Percentiles rank a stretch among this genome's conserved stretches.
phyloP scores from a whole-genome alignment of 2,888 invertebrate genomes.

The Corythucha ciliata region DNA sequence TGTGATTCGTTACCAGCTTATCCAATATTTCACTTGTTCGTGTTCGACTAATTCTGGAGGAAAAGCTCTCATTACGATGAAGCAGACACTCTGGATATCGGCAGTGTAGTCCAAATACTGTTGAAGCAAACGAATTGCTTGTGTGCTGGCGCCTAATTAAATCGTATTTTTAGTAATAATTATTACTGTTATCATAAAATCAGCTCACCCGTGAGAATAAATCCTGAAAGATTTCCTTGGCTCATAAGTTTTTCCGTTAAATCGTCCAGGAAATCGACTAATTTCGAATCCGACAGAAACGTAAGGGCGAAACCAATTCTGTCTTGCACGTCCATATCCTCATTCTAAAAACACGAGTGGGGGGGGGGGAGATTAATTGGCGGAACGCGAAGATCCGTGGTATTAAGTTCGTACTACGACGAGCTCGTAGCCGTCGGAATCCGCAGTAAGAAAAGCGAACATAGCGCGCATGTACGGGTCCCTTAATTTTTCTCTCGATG shows the following conservation, averaged over 20 bases:
- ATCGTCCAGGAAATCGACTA: conserved; percentile 66
- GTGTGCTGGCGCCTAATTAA: conserved; percentile 47
- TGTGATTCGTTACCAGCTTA: conserved; percentile 45
- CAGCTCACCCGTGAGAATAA: conserved; percentile 63
- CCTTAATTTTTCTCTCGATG: conserved; percentile 64
- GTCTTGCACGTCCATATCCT: conserved; percentile 74
- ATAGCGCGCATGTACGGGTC: conserved; percentile 86
- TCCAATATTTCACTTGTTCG: conserved; percentile 56
- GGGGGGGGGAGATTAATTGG: neutral
- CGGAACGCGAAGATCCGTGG: neutral
- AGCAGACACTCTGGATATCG: conserved; percentile 83
- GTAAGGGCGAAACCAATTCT: conserved; percentile 84
- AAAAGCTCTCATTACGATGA: conserved; percentile 68
- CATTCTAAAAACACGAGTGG: conserved; percentile 47
- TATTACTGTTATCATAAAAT: neutral
- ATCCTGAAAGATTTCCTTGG: conserved; percentile 72
- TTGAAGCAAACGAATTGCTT: conserved; percentile 72
- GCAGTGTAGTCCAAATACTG: conserved; percentile 76
- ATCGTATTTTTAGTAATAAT: too few relatives aligned
- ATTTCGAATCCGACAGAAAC: conserved; percentile 69
- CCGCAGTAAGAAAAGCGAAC: conserved; percentile 80
- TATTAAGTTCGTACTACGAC: conserved; percentile 57
- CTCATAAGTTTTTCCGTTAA: conserved; percentile 60
- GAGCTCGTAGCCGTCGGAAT: conserved; percentile 62
- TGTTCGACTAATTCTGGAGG: conserved; percentile 57